A percentile compares a stretch with the other conserved stretches of the same genome.
phyloP scores from a whole-genome alignment of 2,113 vertebrate species.

The Prolemur simus region DNA sequence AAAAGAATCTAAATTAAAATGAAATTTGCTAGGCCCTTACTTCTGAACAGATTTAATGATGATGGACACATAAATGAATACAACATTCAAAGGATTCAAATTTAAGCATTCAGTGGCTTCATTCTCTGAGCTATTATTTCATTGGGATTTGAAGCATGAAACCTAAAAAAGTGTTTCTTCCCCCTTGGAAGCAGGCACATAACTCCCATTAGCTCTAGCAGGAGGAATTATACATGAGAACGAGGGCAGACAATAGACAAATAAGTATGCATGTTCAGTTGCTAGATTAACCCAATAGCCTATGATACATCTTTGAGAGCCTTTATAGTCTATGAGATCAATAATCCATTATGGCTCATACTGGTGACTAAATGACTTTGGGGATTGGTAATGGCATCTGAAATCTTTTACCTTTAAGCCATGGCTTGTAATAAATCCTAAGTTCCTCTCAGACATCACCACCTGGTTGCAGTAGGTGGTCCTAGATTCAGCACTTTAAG shows the following conservation, averaged over 20 bases:
- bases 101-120: background rate
- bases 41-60: slow-evolving; percentile 27
- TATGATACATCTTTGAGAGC: slow-evolving; percentile 62
- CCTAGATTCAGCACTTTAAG: background rate
- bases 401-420: slow-evolving; percentile 60
- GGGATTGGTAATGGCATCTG: slow-evolving; percentile 59
- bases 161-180: slow-evolving; percentile 24
- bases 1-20: slow-evolving; percentile 2
- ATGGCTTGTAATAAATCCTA: slow-evolving; percentile 57
- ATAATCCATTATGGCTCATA: slow-evolving; percentile 73
- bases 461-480: background rate
- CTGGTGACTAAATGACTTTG: slow-evolving; percentile 63
- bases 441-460: background rate
- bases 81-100: slow-evolving; percentile 23
- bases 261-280: slow-evolving; percentile 48
- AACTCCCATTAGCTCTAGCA: slow-evolving; percentile 6
- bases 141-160: slow-evolving; percentile 44
- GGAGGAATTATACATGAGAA: slow-evolving; percentile 47
- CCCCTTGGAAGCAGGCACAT: background rate
- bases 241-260: slow-evolving; percentile 47
- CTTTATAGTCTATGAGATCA: slow-evolving; percentile 70
- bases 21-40: background rate
- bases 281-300: slow-evolving; percentile 58
- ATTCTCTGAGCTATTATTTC: slow-evolving; percentile 49
- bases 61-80: background rate